Conservation (phyloP, 2,888 invertebrate species). For the Carterocephalus palaemon region DNA sequence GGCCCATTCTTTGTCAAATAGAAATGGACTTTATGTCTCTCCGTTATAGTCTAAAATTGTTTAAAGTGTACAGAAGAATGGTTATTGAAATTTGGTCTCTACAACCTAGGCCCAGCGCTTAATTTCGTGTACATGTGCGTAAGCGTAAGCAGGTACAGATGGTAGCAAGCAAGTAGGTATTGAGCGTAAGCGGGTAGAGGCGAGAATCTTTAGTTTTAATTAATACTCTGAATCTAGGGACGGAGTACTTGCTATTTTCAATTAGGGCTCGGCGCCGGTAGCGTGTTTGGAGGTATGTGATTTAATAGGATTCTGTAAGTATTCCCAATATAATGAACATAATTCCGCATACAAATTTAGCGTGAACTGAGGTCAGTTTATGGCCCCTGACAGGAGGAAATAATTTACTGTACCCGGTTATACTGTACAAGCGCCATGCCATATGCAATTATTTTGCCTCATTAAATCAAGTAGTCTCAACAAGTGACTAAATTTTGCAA, state of each 20-base stretch:
- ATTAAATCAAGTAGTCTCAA: conserved; percentile 29
- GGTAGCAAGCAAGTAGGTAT: conserved; percentile 38
- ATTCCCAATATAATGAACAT: conserved; percentile 57
- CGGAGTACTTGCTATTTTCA: conserved; percentile 65
- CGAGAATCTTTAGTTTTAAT: conserved; percentile 74
- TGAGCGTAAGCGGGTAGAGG: conserved; percentile 62
- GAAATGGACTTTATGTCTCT: conserved; percentile 57
- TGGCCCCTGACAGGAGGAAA: conserved; percentile 37
- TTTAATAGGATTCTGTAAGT: conserved; percentile 58
- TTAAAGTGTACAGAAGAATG: conserved; percentile 34
- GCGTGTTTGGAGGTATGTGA: conserved; percentile 68
- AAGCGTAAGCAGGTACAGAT: conserved; percentile 52
- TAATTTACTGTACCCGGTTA: conserved; percentile 39
- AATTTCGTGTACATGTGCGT: conserved; percentile 55
- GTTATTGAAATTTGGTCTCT: conserved; percentile 62
- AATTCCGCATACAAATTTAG: conserved; percentile 43
- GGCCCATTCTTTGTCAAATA: conserved; percentile 52
- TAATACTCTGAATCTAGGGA: conserved; percentile 68
- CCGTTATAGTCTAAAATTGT: conserved; percentile 57
- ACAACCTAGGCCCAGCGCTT: conserved; percentile 53
- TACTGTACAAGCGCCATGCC: conserved; percentile 33
- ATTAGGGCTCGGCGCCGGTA: conserved; percentile 65
- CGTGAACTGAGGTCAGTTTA: conserved; percentile 43
- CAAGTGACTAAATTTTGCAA: conserved; percentile 12
- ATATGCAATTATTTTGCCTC: conserved; percentile 34